These are phyloP conservation scores for Bufo gargarizans DNA, from an alignment of 2,113 vertebrate species.

Conservation along the genomic window DNA sequence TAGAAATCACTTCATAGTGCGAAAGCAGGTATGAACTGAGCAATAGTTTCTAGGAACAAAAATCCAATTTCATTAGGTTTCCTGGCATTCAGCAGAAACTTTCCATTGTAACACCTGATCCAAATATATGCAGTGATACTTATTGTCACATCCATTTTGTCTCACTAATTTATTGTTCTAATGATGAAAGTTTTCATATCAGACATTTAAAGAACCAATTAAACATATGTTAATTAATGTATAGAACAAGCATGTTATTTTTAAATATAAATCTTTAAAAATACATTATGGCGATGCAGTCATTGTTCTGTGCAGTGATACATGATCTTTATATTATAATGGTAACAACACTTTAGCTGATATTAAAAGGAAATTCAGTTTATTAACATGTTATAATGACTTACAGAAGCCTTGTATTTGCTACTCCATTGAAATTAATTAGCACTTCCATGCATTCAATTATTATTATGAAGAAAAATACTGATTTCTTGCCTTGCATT, in stretches of 20 bases:
- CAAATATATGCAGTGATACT: background rate
- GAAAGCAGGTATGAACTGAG: constrained; percentile 16
- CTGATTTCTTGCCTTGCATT: background rate
- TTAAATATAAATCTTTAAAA: background rate
- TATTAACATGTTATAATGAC: background rate
- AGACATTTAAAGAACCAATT: background rate
- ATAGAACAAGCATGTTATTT: background rate
- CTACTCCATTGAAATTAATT: background rate
- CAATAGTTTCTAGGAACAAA: constrained; percentile 34
- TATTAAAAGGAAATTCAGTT: background rate
- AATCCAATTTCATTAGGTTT: constrained; percentile 28
- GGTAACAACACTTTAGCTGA: background rate
- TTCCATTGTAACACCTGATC: constrained; percentile 34
- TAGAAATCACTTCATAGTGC: constrained; percentile 20
- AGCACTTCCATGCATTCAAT: too few relatives aligned
- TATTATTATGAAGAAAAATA: background rate
- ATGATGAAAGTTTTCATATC: background rate
- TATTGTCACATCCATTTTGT: background rate
- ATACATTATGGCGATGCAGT: background rate
- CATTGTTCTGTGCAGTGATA: background rate
- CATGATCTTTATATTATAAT: background rate
- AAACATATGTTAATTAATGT: background rate
- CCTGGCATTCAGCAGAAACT: constrained; percentile 14
- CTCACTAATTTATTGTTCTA: background rate
- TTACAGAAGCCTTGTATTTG: background rate